Evolutionary conservation across 2,888 invertebrate species (phyloP), one percentile per base, ranked within the genome.

Genomic region (Megamerina dolium): DNA sequence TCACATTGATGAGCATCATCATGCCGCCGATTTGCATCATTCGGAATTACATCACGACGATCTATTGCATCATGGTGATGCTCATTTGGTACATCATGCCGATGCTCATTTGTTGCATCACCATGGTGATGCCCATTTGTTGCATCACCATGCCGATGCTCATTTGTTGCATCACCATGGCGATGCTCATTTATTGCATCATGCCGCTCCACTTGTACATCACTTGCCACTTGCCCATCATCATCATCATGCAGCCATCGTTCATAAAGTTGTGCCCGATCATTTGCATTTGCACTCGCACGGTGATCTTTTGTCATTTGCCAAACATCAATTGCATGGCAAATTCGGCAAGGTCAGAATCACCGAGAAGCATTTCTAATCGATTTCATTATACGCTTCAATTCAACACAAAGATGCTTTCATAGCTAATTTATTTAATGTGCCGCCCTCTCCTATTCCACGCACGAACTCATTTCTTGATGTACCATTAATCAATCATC

Each of bases 311-410:
- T 46, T 65, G 53, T 51, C 66, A 50, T 56, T 66, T 46, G 65
- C 65, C 49, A 66, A 66, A 37, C 65, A 65, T 43, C 61, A 65
- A 36, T 51, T 65, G 53, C 66, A 65, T 39, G 66, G 66, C 39
- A 69, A 69, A 52, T 64, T 56, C 49, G 69, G 68, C 51, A 68
- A 68, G 50, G 59, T 68, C 45, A 59, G 56, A 56, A 64, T 68
- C 54, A 63, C 58, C 46, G 68, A 68, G 59, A 68, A 60, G 43
- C 69, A 65, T 64, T 68, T 64, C 53, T 65, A 58, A 61, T 55
- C 59, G 60, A 64, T 63, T 60, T 58, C 62, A 55, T 45, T 36
- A 48, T 45, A n/a, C n/a, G n/a, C 45, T 45, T 34, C 43, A 27
- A 47, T 43, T 36, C 26, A 43, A 29, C 14, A 27, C 34, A 34